phyloP scores from a whole-genome alignment of 2,113 vertebrate genomes.

The Sylvietta virens region DNA sequence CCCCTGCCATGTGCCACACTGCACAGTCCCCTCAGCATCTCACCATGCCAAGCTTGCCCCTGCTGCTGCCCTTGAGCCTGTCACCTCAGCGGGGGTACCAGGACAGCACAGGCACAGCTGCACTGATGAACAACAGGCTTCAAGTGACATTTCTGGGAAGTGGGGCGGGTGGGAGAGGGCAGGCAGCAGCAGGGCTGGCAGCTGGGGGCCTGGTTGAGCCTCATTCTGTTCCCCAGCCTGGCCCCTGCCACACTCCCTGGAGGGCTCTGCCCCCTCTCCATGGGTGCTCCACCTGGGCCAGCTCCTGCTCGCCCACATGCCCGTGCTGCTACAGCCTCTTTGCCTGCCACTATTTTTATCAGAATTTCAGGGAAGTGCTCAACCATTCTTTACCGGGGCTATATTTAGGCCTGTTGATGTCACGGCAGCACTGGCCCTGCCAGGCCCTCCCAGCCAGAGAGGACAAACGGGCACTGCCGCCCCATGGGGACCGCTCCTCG shows the following conservation, averaged over 20 bases:
- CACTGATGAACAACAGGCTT: conserved; percentile 12
- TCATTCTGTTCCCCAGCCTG: neutral
- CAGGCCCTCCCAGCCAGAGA: neutral
- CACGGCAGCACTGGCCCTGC: neutral
- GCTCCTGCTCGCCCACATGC: neutral
- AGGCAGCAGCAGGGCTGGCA: neutral
- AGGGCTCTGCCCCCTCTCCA: neutral
- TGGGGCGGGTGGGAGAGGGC: rapidly evolving
- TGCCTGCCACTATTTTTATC: conserved; percentile 85
- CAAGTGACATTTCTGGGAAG: conserved; percentile 60
- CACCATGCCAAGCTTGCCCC: neutral
- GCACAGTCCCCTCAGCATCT: neutral
- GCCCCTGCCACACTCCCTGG: rapidly evolving
- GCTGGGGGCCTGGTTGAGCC: neutral
- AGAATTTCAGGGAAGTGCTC: conserved; percentile 84
- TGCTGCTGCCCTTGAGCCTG: conserved; percentile 21
- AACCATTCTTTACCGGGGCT: conserved; percentile 32
- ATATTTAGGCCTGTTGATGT: conserved; percentile 68
- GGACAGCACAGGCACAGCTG: neutral
- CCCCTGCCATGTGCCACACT: neutral
- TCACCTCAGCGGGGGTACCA: neutral
- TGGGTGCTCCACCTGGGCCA: neutral
- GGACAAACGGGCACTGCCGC: neutral
- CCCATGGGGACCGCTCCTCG: neutral
- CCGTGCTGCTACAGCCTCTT: neutral